Conservation (phyloP, 2,888 invertebrate genomes). For the Apodemia hepburni region DNA sequence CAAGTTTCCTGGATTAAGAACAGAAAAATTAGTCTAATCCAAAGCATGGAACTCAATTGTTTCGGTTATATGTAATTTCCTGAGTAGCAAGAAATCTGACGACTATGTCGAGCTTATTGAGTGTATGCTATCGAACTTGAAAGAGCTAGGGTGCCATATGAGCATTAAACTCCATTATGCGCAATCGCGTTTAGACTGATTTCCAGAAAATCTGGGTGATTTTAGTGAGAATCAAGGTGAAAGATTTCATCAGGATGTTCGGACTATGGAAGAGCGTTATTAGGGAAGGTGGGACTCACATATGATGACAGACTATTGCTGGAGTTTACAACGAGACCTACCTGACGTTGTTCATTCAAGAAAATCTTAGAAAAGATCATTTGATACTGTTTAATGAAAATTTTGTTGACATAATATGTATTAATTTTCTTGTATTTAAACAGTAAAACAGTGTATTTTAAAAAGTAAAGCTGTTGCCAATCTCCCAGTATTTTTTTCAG, state of each 20-base stretch:
- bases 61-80: not conserved
- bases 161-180: not conserved
- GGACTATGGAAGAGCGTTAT: not conserved
- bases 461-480: too few relatives aligned
- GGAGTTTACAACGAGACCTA: not conserved
- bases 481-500: not conserved
- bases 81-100: not conserved
- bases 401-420: not conserved
- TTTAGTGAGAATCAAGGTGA: not conserved
- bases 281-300: not conserved
- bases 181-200: not conserved
- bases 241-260: too few relatives aligned
- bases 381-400: not conserved
- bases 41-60: not conserved
- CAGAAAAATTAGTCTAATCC: not conserved
- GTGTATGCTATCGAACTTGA: not conserved
- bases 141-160: not conserved
- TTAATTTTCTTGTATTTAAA: not conserved
- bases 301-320: too few relatives aligned
- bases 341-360: not conserved
- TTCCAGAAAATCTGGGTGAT: not conserved
- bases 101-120: not conserved
- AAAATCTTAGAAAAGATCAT: constrained; percentile 1
- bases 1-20: not conserved
- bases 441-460: not conserved